phyloP scores from a whole-genome alignment of 2,797 vertebrate species.

The Chiroxiphia lanceolata region DNA sequence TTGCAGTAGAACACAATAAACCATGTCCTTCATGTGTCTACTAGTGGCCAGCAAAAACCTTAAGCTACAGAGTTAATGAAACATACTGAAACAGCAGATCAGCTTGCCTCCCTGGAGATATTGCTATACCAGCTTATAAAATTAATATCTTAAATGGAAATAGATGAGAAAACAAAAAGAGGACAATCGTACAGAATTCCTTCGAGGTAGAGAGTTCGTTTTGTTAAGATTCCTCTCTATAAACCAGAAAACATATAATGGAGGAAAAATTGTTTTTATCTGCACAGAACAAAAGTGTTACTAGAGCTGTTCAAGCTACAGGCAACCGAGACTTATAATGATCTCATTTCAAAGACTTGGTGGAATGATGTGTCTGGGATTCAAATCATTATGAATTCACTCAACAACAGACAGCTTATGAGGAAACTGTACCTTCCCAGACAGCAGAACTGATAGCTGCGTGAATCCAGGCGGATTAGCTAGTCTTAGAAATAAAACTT shows the following conservation, averaged over 20 bases:
- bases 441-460: background rate
- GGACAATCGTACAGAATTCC: background rate
- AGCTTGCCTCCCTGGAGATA: background rate
- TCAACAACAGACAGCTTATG: background rate
- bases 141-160: background rate
- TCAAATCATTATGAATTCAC: background rate
- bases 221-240: background rate
- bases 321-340: background rate
- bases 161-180: background rate
- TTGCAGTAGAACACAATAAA: background rate
- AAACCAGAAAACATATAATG: background rate
- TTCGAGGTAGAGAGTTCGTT: background rate
- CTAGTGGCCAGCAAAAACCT: background rate
- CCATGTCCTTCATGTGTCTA: background rate
- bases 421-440: background rate
- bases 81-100: rapidly evolving
- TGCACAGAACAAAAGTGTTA: background rate
- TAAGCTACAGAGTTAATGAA: background rate
- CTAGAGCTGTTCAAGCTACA: background rate
- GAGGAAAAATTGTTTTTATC: background rate
- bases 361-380: background rate
- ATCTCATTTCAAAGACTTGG: background rate
- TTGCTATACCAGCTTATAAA: background rate
- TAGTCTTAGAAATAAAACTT: background rate
- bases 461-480: background rate